Evolutionary conservation across 1,140 invertebrate species (phyloP).

Genomic region (Pachypeltis micranthus): DNA sequence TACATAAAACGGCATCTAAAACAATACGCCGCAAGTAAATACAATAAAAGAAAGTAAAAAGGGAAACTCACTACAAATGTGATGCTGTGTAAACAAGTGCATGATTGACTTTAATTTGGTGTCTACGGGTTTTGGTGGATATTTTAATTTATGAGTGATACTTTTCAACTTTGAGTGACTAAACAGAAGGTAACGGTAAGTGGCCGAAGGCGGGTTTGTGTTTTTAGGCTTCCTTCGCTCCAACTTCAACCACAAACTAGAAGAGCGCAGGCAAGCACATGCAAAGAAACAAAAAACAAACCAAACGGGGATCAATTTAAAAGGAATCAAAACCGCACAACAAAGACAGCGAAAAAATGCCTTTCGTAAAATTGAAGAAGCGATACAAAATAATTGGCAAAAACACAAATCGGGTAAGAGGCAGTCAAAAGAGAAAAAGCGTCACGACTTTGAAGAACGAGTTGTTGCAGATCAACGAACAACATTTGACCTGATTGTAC

Average conservation of each 20-base stretch:
- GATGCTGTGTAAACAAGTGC: background rate
- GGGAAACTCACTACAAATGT: background rate
- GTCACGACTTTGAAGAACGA: no score
- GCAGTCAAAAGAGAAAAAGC: slow-evolving; percentile 29
- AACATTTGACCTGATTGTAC: no score
- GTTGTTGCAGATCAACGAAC: no score
- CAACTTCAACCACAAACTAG: slow-evolving; percentile 8
- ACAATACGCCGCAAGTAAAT: no score
- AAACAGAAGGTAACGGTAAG: no score
- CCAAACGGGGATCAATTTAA: no score
- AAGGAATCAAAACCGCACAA: no score
- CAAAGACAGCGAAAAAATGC: no score
- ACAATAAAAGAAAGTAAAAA: background rate
- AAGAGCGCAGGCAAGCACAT: background rate
- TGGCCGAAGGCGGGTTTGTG: background rate
- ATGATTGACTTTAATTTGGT: background rate
- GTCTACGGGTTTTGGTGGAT: background rate
- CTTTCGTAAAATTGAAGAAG: no score
- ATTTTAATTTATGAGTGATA: no score
- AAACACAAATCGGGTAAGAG: background rate
- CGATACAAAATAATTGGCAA: background rate
- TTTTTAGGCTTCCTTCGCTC: slow-evolving; percentile 3
- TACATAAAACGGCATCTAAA: no score
- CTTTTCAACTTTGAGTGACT: no score
- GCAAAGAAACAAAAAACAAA: background rate